Percentiles rank a stretch among this genome's conserved stretches.
Evolutionary conservation across 2,888 invertebrate species (phyloP).

Genomic region (Perdita meconis): DNA sequence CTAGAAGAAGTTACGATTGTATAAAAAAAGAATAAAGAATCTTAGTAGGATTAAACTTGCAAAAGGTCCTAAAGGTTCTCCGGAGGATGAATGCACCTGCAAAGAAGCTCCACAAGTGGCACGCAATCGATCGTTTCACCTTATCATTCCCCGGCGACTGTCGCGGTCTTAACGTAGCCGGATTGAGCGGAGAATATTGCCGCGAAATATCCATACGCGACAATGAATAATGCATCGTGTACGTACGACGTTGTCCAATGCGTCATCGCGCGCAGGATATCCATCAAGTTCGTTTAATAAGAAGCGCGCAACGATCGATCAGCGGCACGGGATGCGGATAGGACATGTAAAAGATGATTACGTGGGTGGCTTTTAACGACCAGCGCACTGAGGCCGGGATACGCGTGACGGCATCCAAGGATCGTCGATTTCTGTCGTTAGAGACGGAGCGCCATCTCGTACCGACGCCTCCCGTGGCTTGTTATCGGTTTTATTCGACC

Average conservation of each 20-base stretch:
- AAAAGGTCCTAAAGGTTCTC: background rate
- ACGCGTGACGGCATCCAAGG: background rate
- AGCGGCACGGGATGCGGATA: conserved; percentile 52
- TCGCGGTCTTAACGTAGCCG: conserved; percentile 7
- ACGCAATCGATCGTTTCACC: conserved; percentile 21
- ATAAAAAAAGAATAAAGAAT: too few species aligned
- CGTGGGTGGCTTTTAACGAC: conserved; percentile 45
- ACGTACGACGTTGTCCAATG: conserved; percentile 24
- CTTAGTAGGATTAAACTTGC: too few species aligned
- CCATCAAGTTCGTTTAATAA: conserved; percentile 71
- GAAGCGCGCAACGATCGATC: conserved; percentile 76
- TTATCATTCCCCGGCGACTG: conserved; percentile 18
- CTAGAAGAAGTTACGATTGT: too few species aligned
- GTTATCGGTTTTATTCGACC: conserved; percentile 33
- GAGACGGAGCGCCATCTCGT: background rate
- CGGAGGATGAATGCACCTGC: conserved; percentile 7
- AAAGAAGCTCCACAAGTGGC: conserved; percentile 47
- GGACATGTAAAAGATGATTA: conserved; percentile 51
- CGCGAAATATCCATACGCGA: conserved; percentile 31
- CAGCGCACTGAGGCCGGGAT: background rate
- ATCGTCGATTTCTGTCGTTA: conserved; percentile 24
- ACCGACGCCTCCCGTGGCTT: conserved; percentile 18
- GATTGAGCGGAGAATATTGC: conserved; percentile 19
- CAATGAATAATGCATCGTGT: conserved; percentile 40
- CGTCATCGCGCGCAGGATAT: conserved; percentile 48